Evolutionary conservation across 2,888 invertebrate genomes (phyloP).

Genomic region (Busseola fusca): DNA sequence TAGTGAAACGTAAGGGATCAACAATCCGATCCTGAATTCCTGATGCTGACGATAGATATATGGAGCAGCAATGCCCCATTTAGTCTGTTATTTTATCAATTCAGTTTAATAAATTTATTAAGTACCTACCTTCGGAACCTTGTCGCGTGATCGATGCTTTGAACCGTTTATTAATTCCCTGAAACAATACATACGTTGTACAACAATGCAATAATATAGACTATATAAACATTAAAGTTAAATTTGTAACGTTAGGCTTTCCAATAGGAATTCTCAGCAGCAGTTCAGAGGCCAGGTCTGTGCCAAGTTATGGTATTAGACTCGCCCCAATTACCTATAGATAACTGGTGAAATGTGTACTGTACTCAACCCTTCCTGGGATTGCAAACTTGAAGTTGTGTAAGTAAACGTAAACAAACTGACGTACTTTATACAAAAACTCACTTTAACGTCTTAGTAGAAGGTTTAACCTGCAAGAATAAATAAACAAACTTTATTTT

Average conservation of each 20-base stretch:
- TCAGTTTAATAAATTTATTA: neutral
- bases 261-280: neutral
- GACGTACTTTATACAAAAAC: neutral
- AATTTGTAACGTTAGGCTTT: neutral
- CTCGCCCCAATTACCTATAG: neutral
- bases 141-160: conserved; percentile 10
- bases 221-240: neutral
- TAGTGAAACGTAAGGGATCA: too few species aligned
- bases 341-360: neutral
- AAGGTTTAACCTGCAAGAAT: conserved; percentile 19
- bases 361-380: too few species aligned
- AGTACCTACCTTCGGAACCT: conserved; percentile 21
- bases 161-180: conserved; percentile 21
- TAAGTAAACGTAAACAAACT: neutral
- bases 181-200: conserved; percentile 19
- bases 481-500: conserved; percentile 1
- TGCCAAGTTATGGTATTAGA: too few species aligned
- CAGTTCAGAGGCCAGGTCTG: neutral
- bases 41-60: neutral
- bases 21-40: neutral
- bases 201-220: neutral
- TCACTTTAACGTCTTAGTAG: conserved; percentile 22
- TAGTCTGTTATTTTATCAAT: neutral
- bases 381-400: neutral
- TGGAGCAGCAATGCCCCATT: neutral